A percentile compares a stretch with the other conserved stretches of the same genome.
phyloP scores from a whole-genome alignment of 2,888 invertebrate species.

The Portevinia maculata region DNA sequence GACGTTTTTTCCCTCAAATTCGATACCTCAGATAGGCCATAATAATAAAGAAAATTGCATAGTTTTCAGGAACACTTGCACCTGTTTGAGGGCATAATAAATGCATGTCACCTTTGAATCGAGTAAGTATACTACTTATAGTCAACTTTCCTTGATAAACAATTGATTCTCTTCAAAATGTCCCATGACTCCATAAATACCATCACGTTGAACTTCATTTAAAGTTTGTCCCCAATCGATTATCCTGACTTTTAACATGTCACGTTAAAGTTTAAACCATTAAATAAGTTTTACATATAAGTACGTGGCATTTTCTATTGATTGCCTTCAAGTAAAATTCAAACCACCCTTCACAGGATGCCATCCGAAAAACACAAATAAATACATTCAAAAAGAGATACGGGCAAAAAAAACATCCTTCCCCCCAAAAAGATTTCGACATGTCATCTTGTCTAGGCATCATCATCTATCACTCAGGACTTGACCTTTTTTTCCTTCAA shows the following conservation, averaged over 20 bases:
- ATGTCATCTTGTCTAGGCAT: constrained; percentile 75
- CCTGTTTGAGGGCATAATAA: too few species aligned
- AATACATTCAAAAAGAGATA: constrained; percentile 36
- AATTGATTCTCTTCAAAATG: not conserved
- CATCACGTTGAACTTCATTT: not conserved
- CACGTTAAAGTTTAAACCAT: constrained; percentile 43
- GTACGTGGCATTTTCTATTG: constrained; percentile 12
- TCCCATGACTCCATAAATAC: too few species aligned
- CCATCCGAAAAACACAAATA: constrained; percentile 25
- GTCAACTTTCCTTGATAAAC: too few species aligned
- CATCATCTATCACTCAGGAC: constrained; percentile 83
- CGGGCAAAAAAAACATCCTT: constrained; percentile 52
- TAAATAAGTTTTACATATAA: constrained; percentile 39
- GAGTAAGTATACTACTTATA: too few species aligned
- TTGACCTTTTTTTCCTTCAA: constrained; percentile 82
- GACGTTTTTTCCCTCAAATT: too few species aligned
- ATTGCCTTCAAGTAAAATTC: not conserved
- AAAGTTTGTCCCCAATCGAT: constrained; percentile 5
- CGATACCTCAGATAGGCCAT: too few species aligned
- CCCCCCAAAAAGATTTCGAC: constrained; percentile 69
- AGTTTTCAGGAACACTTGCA: too few species aligned
- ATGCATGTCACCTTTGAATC: too few species aligned
- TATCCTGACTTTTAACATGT: constrained; percentile 36
- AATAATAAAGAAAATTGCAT: too few species aligned
- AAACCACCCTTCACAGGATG: constrained; percentile 22